phyloP scores from a whole-genome alignment of 2,113 vertebrate genomes.

The Pedetes capensis region DNA sequence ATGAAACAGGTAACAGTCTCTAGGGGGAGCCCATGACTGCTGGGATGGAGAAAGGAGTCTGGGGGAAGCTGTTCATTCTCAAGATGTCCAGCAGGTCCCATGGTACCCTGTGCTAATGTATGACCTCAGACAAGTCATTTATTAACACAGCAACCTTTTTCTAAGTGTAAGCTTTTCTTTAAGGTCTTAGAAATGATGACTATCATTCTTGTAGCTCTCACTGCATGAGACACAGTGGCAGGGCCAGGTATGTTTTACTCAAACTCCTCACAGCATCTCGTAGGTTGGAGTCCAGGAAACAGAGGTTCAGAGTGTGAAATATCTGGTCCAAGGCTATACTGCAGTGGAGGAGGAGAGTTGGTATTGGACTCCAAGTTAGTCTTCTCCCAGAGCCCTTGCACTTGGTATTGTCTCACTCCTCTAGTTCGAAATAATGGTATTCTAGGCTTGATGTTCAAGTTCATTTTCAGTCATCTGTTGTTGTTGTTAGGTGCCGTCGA shows the following conservation, averaged over 20 bases:
- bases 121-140: background rate
- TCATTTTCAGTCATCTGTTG: too few relatives aligned
- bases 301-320: background rate
- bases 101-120: accelerated
- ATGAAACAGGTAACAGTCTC: background rate
- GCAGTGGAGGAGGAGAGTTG: background rate
- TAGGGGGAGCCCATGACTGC: background rate
- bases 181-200: background rate
- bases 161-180: background rate
- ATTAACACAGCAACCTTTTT: background rate
- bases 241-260: background rate
- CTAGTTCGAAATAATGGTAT: background rate
- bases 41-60: background rate
- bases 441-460: background rate
- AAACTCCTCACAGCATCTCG: background rate
- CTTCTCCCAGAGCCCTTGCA: too few relatives aligned
- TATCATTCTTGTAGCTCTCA: background rate
- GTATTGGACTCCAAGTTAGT: background rate
- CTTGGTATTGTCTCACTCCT: background rate
- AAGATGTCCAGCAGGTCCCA: background rate
- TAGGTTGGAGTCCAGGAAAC: background rate
- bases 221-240: background rate
- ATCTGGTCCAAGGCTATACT: background rate
- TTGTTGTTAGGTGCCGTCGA: too few relatives aligned
- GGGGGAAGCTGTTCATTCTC: background rate